Evolutionary conservation across 2,888 invertebrate genomes (phyloP).

Genomic region (Punctoribates punctum): DNA sequence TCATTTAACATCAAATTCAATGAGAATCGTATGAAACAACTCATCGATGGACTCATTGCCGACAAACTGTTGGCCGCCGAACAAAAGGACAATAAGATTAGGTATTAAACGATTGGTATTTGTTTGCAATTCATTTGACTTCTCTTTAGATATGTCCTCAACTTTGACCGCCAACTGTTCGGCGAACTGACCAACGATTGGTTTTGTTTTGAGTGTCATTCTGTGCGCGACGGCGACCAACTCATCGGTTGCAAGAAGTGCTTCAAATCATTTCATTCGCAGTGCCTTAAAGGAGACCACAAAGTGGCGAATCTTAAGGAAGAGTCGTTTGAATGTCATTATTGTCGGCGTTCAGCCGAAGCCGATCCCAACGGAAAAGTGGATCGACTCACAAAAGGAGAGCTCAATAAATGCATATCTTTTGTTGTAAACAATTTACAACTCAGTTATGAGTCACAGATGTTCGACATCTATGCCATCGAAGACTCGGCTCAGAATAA

Average conservation of each 20-base stretch:
- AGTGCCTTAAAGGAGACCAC: not conserved
- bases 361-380: not conserved
- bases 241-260: slow-evolving; percentile 12
- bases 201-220: slow-evolving; percentile 13
- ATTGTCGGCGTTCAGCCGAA: not conserved
- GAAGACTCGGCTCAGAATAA: not conserved
- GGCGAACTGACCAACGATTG: slow-evolving; percentile 13
- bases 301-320: not conserved
- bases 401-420: not conserved
- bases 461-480: not conserved
- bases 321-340: not conserved
- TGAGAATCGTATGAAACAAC: not conserved
- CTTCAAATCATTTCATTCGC: not conserved
- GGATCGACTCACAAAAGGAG: not conserved
- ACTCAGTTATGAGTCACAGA: not conserved
- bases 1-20: not conserved
- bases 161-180: slow-evolving; percentile 3
- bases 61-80: not conserved
- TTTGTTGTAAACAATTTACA: slow-evolving; percentile 10
- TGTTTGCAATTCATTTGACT: not conserved
- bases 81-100: not conserved
- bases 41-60: not conserved
- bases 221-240: slow-evolving; percentile 36
- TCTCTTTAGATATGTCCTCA: slow-evolving; percentile 1
- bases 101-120: not conserved